Base-by-base conservation (phyloP, 2,113 vertebrate species). In the Scytalopus superciliaris region DNA sequence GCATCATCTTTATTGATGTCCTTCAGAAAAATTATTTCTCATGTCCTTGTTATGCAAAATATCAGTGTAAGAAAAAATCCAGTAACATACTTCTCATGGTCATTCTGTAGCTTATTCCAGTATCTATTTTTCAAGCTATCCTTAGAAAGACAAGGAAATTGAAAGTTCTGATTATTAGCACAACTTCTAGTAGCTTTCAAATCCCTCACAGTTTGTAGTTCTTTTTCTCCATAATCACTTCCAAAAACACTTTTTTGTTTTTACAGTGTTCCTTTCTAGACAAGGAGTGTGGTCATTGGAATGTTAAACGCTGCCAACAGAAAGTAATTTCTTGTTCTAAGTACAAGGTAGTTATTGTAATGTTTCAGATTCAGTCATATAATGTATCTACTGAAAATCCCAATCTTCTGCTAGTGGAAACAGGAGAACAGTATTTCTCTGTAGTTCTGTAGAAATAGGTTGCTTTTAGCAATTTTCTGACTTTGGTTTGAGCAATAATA, bases 331-430 rank as follows among this genome's bases (percentile, higher is more conserved):
- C 56, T 79, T 92, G 37, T 77, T 84, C 56, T 64, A n/a, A 93
- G 40, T 39, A 87, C 68, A 90, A 83, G 70, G 72, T 74, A 63
- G 85, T 87, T 94, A 91, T 64, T 94, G 84, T 75, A 68, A 68
- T 93, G 39, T 78, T 92, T 94, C 78, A 45, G 69, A 68, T 87
- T 42, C 35, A 39, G 40, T 92, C 55, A 52, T 35, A 42, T 27
- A 47, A 45, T 6, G 2, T 68, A 80, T 81, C 66, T 21, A 35
- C 62, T 45, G 57, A 76, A 85, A 90, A 75, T 18, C 33, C 24
- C n/a, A 62, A 12, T 53, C n/a, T 75, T 67, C 69, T 77, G 37
- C 64, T 72, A 12, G 28, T 39, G 49, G 53, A 77, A 87, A 60
- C 3, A 27, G 23, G 19, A 84, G 87, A 83, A 80, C 57, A 82